phyloP scores from a whole-genome alignment of 2,113 vertebrate genomes.

The Mirounga angustirostris region DNA sequence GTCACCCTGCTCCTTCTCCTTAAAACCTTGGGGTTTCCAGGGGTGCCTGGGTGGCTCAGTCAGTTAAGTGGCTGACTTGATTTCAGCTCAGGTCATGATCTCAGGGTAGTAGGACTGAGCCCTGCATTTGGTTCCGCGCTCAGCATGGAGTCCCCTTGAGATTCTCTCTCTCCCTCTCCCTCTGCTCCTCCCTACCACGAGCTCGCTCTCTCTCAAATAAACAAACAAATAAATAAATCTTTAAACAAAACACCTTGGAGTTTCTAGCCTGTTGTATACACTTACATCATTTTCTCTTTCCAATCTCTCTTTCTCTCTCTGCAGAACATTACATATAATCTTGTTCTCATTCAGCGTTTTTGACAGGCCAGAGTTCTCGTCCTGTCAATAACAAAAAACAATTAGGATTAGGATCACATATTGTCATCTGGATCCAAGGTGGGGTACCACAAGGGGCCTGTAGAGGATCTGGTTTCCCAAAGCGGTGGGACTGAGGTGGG shows the following conservation, averaged over 20 bases:
- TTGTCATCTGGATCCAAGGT: background rate
- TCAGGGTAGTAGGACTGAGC: background rate
- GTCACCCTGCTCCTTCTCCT: background rate
- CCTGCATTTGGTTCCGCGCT: background rate
- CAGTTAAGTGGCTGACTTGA: background rate
- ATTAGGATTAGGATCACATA: background rate
- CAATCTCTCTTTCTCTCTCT: constrained; percentile 62
- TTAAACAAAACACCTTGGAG: background rate
- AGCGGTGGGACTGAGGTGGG: background rate
- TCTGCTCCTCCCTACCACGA: background rate
- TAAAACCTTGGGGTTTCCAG: background rate
- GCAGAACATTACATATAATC: constrained; percentile 38
- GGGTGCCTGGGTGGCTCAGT: background rate
- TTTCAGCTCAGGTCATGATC: background rate
- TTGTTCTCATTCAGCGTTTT: constrained; percentile 73
- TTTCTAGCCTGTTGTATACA: background rate
- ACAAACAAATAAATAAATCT: background rate
- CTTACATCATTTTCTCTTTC: constrained; percentile 81
- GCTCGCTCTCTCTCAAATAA: background rate
- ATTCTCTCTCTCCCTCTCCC: background rate
- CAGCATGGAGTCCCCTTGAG: background rate
- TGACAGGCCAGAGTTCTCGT: constrained; percentile 51
- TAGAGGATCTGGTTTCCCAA: background rate
- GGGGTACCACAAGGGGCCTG: background rate
- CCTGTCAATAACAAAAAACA: constrained; percentile 64